Base-by-base conservation (phyloP, 2,113 vertebrate species). In the Hemichromis elongatus region DNA sequence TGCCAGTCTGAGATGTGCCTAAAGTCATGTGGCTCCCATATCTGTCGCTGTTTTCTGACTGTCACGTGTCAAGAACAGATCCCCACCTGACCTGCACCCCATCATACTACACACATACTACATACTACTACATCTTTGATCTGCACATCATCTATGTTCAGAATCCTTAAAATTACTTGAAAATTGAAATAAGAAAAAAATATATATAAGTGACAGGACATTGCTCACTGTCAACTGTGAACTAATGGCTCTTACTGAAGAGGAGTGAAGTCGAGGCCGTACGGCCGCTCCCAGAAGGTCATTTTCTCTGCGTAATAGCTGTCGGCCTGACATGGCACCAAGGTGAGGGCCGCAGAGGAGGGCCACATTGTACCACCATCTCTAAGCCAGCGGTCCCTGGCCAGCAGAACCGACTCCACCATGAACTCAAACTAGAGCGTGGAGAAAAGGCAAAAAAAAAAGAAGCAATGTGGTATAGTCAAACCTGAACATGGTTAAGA, bases 391-490 rank as follows among this genome's bases (percentile, higher is more conserved):
- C 83, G 79, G 19, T 97, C 96, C 73, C 96, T 95, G 24, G 96
- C 96, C 5, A 92, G 84, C 68, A 97, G 93, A 68, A 97, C 97
- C 1, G 97, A 97, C 92, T 97, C 97, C 66, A 97, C 95, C 97
- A 97, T 97, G 95, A 96, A 97, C 92, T 97, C 97, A 91, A 97
- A 97, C 97, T 97, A 91, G 26, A 63, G 0, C 3, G 5, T 28
- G 79, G 52, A 28, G 42, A 61, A 13, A 18, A 18, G 30, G 3
- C 12, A 73, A 54, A 84, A 33, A 19, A 81, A 16, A 19, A 63
- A 37, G 33, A 33, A 13, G 33, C 13, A 11, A 78, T 3, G 18
- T 5, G 19, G 14, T 19, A n/a, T 35, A 21, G 14, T 79, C 10
- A 79, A 79, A 78, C 5, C 40, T 19, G 45, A 50, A 80, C 55